Evolutionary conservation across 2,797 vertebrate genomes (phyloP), one percentile per base, ranked within the genome.

Genomic region (Otolemur crassicaudatus): DNA sequence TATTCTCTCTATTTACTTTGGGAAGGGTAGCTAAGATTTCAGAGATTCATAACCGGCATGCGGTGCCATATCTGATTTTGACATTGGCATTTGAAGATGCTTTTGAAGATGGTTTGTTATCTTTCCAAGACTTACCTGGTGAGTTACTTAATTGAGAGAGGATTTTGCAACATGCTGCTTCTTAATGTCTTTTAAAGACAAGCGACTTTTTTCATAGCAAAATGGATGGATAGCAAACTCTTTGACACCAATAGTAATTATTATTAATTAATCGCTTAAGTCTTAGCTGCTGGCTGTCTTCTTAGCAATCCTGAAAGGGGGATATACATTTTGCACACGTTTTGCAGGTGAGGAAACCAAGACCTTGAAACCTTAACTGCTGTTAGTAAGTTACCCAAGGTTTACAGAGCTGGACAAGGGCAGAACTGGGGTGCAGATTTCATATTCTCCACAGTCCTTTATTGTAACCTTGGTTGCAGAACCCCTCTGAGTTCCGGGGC

Each of bases 81-180:
- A 93, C 79, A 70, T 60, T 89, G 94, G 79, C 85, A 65, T 75
- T 83, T 34, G 80, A 72, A 88, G 40, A 72, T 25, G 91, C 83
- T 94, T 91, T 93, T 65, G 95, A 79, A 90, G 88, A 79, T 58
- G 40, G 77, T 58, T 84, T 84, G 67, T 76, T 95, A 79, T 95
- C 82, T 92, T 91, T 85, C 92, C 46, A 34, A 87, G 91, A 83
- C 70, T 85, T 83, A 95, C 60, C 90, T 75, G 86, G 65, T 40
- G 75, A 77, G 70, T 94, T 72, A 31, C 60, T 86, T 91, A 90
- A 96, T 70, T 81, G 56, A 87, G 76, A 94, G 77, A 90, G 73
- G 88, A 93, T 87, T 81, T 83, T 81, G 70, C 40, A 90, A 65
- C 87, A 65, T 43, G 69, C 43, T 75, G 40, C n/a, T 43, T 91